Conservation (phyloP, 2,113 vertebrate genomes). For the Micronisus gabar region DNA sequence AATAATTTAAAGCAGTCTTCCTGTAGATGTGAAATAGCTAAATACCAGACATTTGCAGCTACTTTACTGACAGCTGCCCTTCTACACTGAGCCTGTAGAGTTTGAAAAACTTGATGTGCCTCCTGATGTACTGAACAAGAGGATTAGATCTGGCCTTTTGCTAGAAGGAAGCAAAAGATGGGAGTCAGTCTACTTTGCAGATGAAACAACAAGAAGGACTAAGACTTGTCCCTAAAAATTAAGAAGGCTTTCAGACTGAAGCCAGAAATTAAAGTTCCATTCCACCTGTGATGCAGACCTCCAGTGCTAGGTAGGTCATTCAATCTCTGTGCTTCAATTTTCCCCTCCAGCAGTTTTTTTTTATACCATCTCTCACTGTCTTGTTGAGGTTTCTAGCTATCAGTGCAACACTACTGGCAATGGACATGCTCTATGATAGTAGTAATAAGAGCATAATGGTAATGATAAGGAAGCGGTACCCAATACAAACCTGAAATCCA, state of each 20-base stretch:
- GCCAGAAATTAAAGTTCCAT: not conserved
- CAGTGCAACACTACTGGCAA: not conserved
- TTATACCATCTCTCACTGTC: not conserved
- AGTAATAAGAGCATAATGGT: not conserved
- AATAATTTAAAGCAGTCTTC: not conserved
- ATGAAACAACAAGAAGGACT: not conserved
- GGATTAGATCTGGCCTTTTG: not conserved
- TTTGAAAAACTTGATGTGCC: not conserved
- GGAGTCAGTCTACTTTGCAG: not conserved
- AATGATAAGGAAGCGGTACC: not conserved
- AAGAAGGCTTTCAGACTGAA: not conserved
- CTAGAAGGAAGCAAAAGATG: not conserved
- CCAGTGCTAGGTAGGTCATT: not conserved
- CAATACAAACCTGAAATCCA: not conserved
- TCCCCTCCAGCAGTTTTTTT: not conserved
- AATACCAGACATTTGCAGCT: not conserved
- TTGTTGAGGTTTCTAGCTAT: not conserved
- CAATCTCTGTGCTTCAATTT: not conserved
- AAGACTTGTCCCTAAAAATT: not conserved
- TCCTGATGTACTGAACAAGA: not conserved
- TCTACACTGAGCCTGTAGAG: not conserved
- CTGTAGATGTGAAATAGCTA: not conserved
- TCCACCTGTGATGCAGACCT: not conserved
- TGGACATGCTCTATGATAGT: rapidly evolving
- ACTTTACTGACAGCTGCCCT: not conserved